These are phyloP conservation scores for Clistopyga incitator DNA, from an alignment of 2,888 invertebrate species.

Conservation along the genomic window DNA sequence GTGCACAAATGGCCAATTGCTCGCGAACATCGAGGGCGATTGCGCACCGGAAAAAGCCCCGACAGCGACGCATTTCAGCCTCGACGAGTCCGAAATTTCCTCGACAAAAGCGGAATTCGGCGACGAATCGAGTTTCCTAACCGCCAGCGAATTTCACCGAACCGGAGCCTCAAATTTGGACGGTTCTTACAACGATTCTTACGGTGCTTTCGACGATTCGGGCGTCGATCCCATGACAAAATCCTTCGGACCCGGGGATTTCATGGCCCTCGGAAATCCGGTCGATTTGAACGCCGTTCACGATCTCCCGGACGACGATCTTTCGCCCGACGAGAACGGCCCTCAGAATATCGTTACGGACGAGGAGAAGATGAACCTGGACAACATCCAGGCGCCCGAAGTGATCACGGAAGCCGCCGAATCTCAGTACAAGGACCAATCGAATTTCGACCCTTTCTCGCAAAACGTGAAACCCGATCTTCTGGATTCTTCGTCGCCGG, in stretches of 20 bases:
- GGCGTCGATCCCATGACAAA: constrained; percentile 80
- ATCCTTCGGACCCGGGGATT: constrained; percentile 79
- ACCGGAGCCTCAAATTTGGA: constrained; percentile 76
- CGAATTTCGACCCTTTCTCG: constrained; percentile 45
- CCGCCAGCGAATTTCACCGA: constrained; percentile 75
- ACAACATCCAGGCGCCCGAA: constrained; percentile 54
- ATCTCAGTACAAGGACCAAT: constrained; percentile 31
- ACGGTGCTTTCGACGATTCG: constrained; percentile 73
- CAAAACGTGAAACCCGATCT: constrained; percentile 45
- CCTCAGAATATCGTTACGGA: constrained; percentile 16
- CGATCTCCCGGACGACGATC: constrained; percentile 78
- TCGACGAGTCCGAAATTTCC: constrained; percentile 85
- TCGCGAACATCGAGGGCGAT: constrained; percentile 64
- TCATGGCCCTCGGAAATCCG: constrained; percentile 76
- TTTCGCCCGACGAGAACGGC: constrained; percentile 62
- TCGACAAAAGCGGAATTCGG: constrained; percentile 86
- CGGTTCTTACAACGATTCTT: constrained; percentile 75
- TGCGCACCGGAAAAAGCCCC: constrained; percentile 80
- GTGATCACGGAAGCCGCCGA: constrained; percentile 56
- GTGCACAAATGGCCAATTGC: constrained; percentile 50
- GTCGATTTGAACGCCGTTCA: constrained; percentile 85
- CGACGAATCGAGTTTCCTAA: constrained; percentile 84
- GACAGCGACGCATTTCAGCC: constrained; percentile 74
- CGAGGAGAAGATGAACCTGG: constrained; percentile 55
- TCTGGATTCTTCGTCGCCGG: constrained; percentile 54